Evolutionary conservation across 2,888 invertebrate species (phyloP).

Genomic region (Nudaria mundana): DNA sequence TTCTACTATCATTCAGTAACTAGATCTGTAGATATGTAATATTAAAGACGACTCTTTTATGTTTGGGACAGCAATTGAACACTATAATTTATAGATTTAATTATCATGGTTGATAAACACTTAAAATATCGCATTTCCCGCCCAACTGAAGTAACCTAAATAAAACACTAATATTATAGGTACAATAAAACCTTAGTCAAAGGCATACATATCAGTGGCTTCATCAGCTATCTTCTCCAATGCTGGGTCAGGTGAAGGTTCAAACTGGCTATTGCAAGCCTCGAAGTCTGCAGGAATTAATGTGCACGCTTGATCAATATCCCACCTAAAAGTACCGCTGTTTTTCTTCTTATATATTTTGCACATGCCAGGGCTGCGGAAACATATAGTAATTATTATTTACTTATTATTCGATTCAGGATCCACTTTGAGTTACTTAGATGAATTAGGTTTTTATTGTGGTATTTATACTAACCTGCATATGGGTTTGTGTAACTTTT

Average conservation of each 20-base stretch:
- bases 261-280: conserved; percentile 83
- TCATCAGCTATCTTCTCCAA: conserved; percentile 84
- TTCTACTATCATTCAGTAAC: too few relatives aligned
- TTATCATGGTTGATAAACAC: too few relatives aligned
- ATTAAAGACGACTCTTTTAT: too few relatives aligned
- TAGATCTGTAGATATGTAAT: too few relatives aligned
- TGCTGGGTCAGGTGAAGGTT: conserved; percentile 82
- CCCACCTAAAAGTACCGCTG: conserved; percentile 79
- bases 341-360: conserved; percentile 71
- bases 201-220: conserved; percentile 77
- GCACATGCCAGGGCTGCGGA: conserved; percentile 72
- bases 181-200: not conserved
- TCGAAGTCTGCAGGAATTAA: conserved; percentile 86
- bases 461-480: conserved; percentile 79
- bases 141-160: not conserved
- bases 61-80: too few relatives aligned
- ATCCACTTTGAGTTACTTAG: too few relatives aligned
- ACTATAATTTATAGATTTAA: too few relatives aligned
- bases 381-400: not conserved
- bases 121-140: not conserved
- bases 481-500: conserved; percentile 84
- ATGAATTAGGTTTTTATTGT: too few relatives aligned
- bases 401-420: not conserved
- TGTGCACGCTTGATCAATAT: conserved; percentile 85
- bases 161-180: not conserved